Conservation (phyloP, 2,888 invertebrate genomes). For the Carpatolechia fugitivella region DNA sequence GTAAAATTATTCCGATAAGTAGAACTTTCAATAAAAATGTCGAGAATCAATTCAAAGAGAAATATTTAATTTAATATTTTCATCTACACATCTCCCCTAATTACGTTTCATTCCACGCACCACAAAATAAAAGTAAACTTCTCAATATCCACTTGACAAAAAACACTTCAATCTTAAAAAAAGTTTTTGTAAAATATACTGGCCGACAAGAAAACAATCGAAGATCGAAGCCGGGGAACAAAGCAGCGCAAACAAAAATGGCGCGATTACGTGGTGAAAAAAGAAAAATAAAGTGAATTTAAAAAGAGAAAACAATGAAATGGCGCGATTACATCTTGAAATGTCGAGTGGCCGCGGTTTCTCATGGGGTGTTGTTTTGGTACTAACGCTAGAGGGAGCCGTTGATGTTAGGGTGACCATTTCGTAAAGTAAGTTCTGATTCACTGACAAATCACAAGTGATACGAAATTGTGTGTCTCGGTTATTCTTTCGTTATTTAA, state of each 20-base stretch:
- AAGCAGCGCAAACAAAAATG: constrained; percentile 55
- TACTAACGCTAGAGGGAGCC: constrained; percentile 71
- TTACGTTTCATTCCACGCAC: constrained; percentile 39
- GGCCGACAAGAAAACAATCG: constrained; percentile 34
- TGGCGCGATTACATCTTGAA: constrained; percentile 75
- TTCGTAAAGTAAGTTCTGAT: neutral
- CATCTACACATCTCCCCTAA: constrained; percentile 32
- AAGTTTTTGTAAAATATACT: constrained; percentile 49
- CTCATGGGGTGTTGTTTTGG: constrained; percentile 77
- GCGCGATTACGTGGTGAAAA: constrained; percentile 47
- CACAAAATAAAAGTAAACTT: constrained; percentile 45
- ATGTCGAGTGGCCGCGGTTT: constrained; percentile 64
- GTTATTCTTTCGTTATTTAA: no score
- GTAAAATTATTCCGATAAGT: no score
- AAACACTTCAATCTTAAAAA: constrained; percentile 54
- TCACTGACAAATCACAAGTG: neutral
- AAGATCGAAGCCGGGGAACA: neutral
- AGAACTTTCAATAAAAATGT: no score
- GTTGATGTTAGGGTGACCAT: constrained; percentile 37
- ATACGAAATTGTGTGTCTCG: no score
- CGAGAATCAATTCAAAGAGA: no score
- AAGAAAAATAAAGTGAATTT: constrained; percentile 21
- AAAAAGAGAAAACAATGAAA: constrained; percentile 59
- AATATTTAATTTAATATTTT: neutral
- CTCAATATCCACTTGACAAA: constrained; percentile 66